Evolutionary conservation across 2,797 vertebrate species (phyloP).

Genomic region (Podarcis siculus): DNA sequence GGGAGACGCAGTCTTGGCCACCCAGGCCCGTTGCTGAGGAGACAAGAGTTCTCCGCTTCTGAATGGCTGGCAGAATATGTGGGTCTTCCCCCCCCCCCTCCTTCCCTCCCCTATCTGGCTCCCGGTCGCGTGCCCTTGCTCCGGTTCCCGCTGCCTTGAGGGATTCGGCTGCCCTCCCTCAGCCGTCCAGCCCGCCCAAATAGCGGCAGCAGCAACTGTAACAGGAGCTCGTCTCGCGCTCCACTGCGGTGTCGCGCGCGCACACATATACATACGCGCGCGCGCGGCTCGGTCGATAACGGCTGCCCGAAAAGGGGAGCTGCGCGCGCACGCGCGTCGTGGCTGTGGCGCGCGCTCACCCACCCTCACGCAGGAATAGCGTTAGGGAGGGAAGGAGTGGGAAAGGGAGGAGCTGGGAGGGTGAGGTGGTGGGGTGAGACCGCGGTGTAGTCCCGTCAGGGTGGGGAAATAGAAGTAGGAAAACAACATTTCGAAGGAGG

Average conservation of each 20-base stretch:
- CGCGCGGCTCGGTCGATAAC: neutral
- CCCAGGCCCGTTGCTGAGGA: conserved; percentile 67
- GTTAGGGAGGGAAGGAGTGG: neutral
- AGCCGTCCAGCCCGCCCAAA: neutral
- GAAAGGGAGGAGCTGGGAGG: neutral
- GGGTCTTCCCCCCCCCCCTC: too few relatives aligned
- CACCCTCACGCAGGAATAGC: neutral
- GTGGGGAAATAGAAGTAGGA: neutral
- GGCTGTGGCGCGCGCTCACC: neutral
- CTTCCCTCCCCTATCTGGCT: conserved; percentile 8
- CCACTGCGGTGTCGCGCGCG: conserved; percentile 29
- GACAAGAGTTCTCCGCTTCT: conserved; percentile 50
- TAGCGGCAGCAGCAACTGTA: neutral
- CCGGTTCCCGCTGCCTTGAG: neutral
- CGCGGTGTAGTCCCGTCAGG: neutral
- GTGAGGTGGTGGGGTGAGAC: neutral
- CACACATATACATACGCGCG: neutral
- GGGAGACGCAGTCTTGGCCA: conserved; percentile 48
- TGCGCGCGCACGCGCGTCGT: conserved; percentile 6
- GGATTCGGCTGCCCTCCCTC: conserved; percentile 1
- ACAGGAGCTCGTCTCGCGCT: conserved; percentile 14
- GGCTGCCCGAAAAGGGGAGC: neutral
- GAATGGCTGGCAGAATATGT: conserved; percentile 42
- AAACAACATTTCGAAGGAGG: neutral
- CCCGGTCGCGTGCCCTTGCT: conserved; percentile 8